Evolutionary conservation across 2,113 vertebrate species (phyloP).

Genomic region (Coptodon bakossiorum): DNA sequence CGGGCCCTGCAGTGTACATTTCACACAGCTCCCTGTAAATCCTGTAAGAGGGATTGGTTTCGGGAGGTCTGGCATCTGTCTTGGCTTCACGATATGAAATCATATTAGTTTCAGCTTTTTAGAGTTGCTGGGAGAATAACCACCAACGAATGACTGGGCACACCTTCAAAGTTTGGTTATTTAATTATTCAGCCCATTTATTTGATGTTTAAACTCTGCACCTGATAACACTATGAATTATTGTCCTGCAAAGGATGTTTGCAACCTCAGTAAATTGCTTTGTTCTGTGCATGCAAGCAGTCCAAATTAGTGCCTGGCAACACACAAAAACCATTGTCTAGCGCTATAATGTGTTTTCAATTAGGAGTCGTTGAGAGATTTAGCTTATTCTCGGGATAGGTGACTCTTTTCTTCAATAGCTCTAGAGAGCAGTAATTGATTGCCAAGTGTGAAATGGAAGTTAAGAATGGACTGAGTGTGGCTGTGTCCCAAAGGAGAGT

Average conservation of each 20-base stretch:
- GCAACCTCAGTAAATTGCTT: constrained; percentile 71
- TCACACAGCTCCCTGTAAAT: constrained; percentile 56
- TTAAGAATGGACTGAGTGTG: constrained; percentile 38
- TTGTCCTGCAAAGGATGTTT: constrained; percentile 59
- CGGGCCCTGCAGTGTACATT: constrained; percentile 52
- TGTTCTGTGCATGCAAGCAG: constrained; percentile 61
- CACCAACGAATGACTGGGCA: constrained; percentile 50
- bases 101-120: constrained; percentile 69
- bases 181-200: constrained; percentile 69
- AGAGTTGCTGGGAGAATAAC: constrained; percentile 56
- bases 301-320: constrained; percentile 62
- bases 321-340: constrained; percentile 69
- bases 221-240: constrained; percentile 67
- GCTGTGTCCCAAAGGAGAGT: constrained; percentile 24
- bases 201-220: constrained; percentile 61
- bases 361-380: constrained; percentile 60
- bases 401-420: constrained; percentile 44
- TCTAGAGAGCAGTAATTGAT: constrained; percentile 66
- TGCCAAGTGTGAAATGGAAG: constrained; percentile 64
- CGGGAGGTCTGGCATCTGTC: constrained; percentile 54
- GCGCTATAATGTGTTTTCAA: constrained; percentile 67
- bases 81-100: constrained; percentile 65
- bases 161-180: constrained; percentile 58
- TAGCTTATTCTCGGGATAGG: constrained; percentile 46
- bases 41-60: constrained; percentile 70